Conservation (phyloP, 1,140 invertebrate species). For the Bemisia tabaci region DNA sequence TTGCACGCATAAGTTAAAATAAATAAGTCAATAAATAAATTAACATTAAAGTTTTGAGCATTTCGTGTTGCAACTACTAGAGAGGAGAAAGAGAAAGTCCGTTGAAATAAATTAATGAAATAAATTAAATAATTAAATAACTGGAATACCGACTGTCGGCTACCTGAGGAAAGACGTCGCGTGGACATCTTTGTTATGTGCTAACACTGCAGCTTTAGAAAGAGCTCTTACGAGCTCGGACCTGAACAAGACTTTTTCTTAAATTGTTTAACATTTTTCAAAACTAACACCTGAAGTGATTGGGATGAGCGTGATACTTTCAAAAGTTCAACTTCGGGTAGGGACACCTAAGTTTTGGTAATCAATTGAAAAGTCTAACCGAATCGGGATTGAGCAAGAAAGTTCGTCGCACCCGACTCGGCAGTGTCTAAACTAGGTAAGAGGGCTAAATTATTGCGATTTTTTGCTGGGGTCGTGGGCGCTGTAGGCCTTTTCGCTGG, state of each 20-base stretch:
- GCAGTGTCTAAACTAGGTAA: no score
- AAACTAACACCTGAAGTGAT: no score
- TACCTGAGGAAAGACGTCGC: background rate
- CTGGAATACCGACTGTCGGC: background rate
- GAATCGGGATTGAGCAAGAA: no score
- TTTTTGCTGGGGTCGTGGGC: slow-evolving; percentile 31
- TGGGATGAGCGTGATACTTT: no score
- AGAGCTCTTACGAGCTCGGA: no score
- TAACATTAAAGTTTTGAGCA: background rate
- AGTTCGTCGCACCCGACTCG: no score
- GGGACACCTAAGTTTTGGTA: background rate
- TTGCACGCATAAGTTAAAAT: background rate
- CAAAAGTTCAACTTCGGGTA: no score
- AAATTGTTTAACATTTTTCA: no score
- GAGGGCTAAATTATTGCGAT: no score
- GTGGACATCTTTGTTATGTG: background rate
- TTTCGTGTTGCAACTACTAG: background rate
- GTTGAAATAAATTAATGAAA: background rate
- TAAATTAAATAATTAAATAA: background rate
- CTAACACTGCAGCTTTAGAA: no score
- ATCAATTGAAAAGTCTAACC: background rate
- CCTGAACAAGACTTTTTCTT: no score
- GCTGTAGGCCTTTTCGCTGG: slow-evolving; percentile 47
- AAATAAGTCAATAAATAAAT: background rate
- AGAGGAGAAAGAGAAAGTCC: background rate